phyloP scores from a whole-genome alignment of 2,113 vertebrate genomes.

The Caretta caretta region DNA sequence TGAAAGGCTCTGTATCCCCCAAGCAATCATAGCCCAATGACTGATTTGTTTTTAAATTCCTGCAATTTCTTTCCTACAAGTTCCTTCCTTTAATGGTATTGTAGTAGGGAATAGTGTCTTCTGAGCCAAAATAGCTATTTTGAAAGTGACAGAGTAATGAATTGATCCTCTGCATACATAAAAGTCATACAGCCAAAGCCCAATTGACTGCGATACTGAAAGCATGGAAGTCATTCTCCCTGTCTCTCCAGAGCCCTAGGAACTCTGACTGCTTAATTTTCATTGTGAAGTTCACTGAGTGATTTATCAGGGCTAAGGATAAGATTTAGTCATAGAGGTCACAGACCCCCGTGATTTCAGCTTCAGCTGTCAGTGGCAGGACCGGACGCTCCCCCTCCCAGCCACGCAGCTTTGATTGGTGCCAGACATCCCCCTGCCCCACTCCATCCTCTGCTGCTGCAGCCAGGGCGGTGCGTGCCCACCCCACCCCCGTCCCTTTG shows the following conservation, averaged over 20 bases:
- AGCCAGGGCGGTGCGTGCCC: too few species aligned
- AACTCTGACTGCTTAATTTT: rapidly evolving
- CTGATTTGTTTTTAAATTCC: not conserved
- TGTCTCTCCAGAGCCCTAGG: rapidly evolving
- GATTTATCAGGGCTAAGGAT: not conserved
- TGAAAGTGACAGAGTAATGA: rapidly evolving
- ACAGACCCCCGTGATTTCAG: too few species aligned
- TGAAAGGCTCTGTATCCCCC: not conserved
- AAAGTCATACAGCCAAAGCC: not conserved
- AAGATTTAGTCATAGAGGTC: not conserved
- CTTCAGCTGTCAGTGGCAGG: too few species aligned
- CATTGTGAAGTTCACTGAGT: rapidly evolving
- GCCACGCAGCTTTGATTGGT: too few species aligned
- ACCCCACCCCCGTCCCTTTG: too few species aligned
- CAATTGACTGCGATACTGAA: rapidly evolving
- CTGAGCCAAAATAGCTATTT: not conserved
- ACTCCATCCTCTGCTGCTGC: too few species aligned
- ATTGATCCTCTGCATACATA: rapidly evolving
- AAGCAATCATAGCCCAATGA: not conserved
- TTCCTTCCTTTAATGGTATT: not conserved
- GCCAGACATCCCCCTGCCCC: too few species aligned
- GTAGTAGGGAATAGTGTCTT: not conserved
- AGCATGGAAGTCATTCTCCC: rapidly evolving
- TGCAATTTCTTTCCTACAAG: not conserved
- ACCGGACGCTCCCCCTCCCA: too few species aligned